Evolutionary conservation across 2,888 invertebrate species (phyloP), one percentile per base, ranked within the genome.

Genomic region (Agapetus fuscipes): DNA sequence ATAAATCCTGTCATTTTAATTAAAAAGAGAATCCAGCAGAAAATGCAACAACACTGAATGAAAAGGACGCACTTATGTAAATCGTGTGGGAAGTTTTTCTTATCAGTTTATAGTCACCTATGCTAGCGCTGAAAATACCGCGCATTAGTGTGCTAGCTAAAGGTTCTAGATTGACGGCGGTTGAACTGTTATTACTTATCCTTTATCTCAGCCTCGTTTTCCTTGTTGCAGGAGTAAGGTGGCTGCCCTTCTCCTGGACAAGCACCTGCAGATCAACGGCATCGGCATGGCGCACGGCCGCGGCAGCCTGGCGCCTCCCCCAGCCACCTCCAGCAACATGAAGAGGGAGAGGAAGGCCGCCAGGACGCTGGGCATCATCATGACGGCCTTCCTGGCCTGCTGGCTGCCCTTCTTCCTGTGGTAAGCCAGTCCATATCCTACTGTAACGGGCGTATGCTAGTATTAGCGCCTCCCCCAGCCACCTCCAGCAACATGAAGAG

Each of bases 361-460:
- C 2, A 77, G 93, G 55, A 95, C 95, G 9, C 73, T 95, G 29
- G 95, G 95, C 39, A 91, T 95, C 57, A 94, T 95, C 56, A 94
- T 95, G 83, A 91, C 93, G 20, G 93, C 90, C 1, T 95, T 95
- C 62, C 69, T 95, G 45, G 78, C 91, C 5, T 95, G 95, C 62
- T 95, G 94, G 91, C 72, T 93, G 48, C 95, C 95, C 3, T 95
- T 95, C 71, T 95, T 95, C 62, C 70, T 89, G 41, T 94, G 94
- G 93, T 86, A 62, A 69, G 74, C 37, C 20, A 20, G 5, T 9
- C n/a, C n/a, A n/a, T n/a, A n/a, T n/a, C n/a, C n/a, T n/a, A n/a
- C n/a, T n/a, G n/a, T n/a, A n/a, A n/a, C n/a, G n/a, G n/a, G n/a
- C n/a, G n/a, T n/a, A n/a, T n/a, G n/a, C n/a, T n/a, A n/a, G n/a